Evolutionary conservation across 2,797 vertebrate species (phyloP).

Genomic region (Phataginus tetradactyla): DNA sequence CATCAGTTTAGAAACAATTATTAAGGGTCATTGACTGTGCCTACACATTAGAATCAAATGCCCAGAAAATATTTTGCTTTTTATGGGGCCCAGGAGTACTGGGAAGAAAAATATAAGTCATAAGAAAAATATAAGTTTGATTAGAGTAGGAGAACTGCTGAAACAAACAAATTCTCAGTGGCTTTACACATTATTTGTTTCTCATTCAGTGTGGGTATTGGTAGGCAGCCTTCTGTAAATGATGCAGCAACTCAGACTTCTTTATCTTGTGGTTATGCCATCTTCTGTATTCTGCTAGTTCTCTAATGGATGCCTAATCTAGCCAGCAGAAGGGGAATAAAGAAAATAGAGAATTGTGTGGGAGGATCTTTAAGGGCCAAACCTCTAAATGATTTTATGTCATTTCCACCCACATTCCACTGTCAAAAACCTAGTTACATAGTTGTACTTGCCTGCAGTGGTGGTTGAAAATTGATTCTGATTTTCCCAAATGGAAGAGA

Average conservation of each 20-base stretch:
- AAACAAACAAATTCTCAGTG: not conserved
- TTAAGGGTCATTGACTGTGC: not conserved
- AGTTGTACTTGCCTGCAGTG: not conserved
- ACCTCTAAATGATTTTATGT: not conserved
- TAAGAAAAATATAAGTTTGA: not conserved
- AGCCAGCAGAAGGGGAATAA: not conserved
- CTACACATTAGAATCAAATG: not conserved
- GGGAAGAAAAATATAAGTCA: not conserved
- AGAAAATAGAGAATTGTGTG: not conserved
- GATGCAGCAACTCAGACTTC: accelerated
- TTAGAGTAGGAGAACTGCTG: not conserved
- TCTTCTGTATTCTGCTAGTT: not conserved
- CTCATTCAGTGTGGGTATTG: not conserved
- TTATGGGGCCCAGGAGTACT: not conserved
- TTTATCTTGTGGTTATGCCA: accelerated
- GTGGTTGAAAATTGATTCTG: not conserved
- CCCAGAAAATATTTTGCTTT: not conserved
- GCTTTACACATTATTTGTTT: not conserved
- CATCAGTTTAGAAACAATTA: not conserved
- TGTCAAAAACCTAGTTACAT: not conserved
- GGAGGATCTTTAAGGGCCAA: not conserved
- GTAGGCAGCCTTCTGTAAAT: not conserved
- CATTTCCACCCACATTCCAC: not conserved
- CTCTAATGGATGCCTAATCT: not conserved
- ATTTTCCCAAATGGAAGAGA: not conserved